These are phyloP conservation scores for Hippasteria phrygiana DNA, from an alignment of 53 echinoderm and acorn worm species.

Conservation along the genomic window DNA sequence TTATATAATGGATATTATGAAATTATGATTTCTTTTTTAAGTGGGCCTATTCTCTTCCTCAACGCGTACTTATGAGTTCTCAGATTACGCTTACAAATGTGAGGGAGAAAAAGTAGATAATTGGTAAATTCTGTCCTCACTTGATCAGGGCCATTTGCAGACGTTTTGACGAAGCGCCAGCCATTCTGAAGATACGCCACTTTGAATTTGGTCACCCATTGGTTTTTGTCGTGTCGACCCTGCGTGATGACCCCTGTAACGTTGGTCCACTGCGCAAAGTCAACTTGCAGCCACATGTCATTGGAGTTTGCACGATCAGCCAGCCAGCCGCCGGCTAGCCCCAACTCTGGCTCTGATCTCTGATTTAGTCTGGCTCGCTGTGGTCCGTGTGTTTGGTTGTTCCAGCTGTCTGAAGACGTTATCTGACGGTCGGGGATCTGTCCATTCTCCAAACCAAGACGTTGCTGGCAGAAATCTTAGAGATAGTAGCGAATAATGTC, in stretches of 20 bases:
- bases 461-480: slow-evolving; percentile 6
- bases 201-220: slow-evolving; percentile 29
- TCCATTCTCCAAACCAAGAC: slow-evolving; percentile 33
- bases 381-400: neutral
- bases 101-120: too few relatives aligned
- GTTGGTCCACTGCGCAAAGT: slow-evolving; percentile 38
- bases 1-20: too few relatives aligned
- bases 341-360: neutral
- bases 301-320: neutral
- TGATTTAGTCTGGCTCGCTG: slow-evolving; percentile 27
- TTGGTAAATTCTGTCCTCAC: too few relatives aligned
- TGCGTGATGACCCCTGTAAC: slow-evolving; percentile 47
- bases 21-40: too few relatives aligned
- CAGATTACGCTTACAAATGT: too few relatives aligned
- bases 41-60: too few relatives aligned
- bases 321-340: slow-evolving; percentile 33
- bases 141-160: neutral
- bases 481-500: too few relatives aligned
- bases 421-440: neutral
- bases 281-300: neutral
- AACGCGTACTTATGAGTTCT: too few relatives aligned
- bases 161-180: neutral
- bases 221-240: slow-evolving; percentile 38
- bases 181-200: slow-evolving; percentile 33
- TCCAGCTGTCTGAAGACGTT: neutral